Evolutionary conservation across 1,140 invertebrate species (phyloP).

Genomic region (Eubasilissa regina): DNA sequence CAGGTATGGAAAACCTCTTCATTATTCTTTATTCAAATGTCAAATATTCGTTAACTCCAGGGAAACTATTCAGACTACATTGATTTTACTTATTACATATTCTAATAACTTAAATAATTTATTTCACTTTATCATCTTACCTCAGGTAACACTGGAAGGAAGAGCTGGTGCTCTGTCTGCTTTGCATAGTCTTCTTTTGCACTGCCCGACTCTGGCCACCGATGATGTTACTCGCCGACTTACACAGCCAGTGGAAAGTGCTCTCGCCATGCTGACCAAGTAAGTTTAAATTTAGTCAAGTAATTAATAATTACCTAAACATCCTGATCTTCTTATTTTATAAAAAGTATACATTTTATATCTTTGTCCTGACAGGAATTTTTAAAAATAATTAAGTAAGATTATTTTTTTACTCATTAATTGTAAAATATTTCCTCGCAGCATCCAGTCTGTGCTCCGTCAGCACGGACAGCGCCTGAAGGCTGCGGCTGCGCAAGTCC

Average conservation of each 20-base stretch:
- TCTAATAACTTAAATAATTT: background rate
- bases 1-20: slow-evolving; percentile 72
- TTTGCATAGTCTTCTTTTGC: slow-evolving; percentile 93
- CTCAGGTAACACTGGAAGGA: slow-evolving; percentile 92
- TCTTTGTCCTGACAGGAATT: too few species aligned
- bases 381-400: background rate
- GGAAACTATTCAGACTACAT: background rate
- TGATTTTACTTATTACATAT: too few species aligned
- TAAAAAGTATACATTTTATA: too few species aligned
- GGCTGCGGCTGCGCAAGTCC: slow-evolving; percentile 92
- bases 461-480: slow-evolving; percentile 95
- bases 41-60: background rate
- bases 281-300: slow-evolving; percentile 74
- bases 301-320: too few species aligned
- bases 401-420: slow-evolving; percentile 43
- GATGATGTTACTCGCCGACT: slow-evolving; percentile 93
- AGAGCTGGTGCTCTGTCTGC: slow-evolving; percentile 95
- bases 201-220: slow-evolving; percentile 92
- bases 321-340: slow-evolving; percentile 13
- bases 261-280: slow-evolving; percentile 94
- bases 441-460: slow-evolving; percentile 89
- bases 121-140: background rate
- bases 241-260: slow-evolving; percentile 91
- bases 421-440: slow-evolving; percentile 63
- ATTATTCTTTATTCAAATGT: background rate